These are phyloP conservation scores for Vesta saturnalis DNA, from an alignment of 2,888 invertebrate species.

Conservation along the genomic window DNA sequence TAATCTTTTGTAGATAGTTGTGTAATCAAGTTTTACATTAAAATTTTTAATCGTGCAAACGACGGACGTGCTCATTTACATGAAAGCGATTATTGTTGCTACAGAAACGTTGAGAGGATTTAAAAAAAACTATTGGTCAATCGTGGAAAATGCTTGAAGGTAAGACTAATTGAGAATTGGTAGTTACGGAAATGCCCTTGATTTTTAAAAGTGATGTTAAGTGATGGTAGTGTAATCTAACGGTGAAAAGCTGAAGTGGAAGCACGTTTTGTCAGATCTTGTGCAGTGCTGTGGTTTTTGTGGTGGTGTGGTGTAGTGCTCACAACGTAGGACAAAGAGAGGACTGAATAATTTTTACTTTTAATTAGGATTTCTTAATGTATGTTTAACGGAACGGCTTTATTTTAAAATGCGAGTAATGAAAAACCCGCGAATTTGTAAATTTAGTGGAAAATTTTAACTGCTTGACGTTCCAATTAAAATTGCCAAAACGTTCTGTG, in stretches of 20 bases:
- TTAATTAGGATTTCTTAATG: constrained; percentile 28
- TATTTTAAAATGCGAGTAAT: constrained; percentile 25
- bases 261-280: constrained; percentile 35
- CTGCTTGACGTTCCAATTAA: constrained; percentile 36
- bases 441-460: constrained; percentile 25
- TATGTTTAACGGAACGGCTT: constrained; percentile 16
- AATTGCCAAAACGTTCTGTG: constrained; percentile 30
- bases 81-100: neutral
- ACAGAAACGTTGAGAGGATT: neutral
- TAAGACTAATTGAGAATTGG: neutral
- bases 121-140: neutral
- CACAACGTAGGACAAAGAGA: constrained; percentile 38
- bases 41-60: neutral
- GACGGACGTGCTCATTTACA: neutral
- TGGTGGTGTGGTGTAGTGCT: constrained; percentile 37
- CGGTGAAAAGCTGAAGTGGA: constrained; percentile 11
- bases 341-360: constrained; percentile 29
- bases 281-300: constrained; percentile 29
- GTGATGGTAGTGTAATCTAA: constrained; percentile 16
- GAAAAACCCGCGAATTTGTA: constrained; percentile 22
- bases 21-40: neutral
- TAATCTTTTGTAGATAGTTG: neutral
- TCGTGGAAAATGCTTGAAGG: neutral
- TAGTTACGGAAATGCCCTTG: neutral
- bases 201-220: neutral